Evolutionary conservation across 2,888 invertebrate species (phyloP), one percentile per base, ranked within the genome.

Genomic region (Pyralis farinalis): DNA sequence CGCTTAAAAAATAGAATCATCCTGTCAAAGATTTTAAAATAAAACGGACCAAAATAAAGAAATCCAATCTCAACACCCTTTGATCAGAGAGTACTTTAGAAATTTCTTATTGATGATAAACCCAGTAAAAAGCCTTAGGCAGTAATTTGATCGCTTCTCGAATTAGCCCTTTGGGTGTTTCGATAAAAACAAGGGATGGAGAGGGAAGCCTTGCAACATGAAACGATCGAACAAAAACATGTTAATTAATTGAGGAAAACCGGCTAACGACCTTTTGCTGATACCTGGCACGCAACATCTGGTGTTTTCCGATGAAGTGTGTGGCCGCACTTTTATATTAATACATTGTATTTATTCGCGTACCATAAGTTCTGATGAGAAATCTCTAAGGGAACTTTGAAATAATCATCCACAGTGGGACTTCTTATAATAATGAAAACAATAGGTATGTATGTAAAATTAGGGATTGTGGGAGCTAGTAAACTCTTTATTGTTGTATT

Each of bases 91-190:
- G 49, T 48, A 47, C 44, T 55, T 50, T 37, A 49, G 52, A 55
- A 52, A 52, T 58, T 54, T 60, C 63, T 58, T 57, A 69, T n/a
- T n/a, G n/a, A n/a, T n/a, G n/a, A 64, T 64, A 66, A 71, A 63
- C 63, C 63, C 47, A 59, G 59, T 62, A 60, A 16, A 3, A 69
- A 53, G 58, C 59, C 58, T 60, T 52, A 46, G 55, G 54, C 53
- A 52, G 73, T 68, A 79, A 75, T 73, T 70, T 59, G 68, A 76
- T 71, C 68, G 63, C 55, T 62, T 63, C 60, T 68, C 62, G 62
- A 65, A 77, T 70, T 68, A 65, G 60, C 65, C 70, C 68, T 60
- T 45, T 39, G 59, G 64, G 63, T 58, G 58, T 63, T 69, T 59
- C 51, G 55, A 51, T 58, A 62, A 54, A 61, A 62, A 68, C 70